Evolutionary conservation across 2,797 vertebrate genomes (phyloP).

Genomic region (Chelon auratus): DNA sequence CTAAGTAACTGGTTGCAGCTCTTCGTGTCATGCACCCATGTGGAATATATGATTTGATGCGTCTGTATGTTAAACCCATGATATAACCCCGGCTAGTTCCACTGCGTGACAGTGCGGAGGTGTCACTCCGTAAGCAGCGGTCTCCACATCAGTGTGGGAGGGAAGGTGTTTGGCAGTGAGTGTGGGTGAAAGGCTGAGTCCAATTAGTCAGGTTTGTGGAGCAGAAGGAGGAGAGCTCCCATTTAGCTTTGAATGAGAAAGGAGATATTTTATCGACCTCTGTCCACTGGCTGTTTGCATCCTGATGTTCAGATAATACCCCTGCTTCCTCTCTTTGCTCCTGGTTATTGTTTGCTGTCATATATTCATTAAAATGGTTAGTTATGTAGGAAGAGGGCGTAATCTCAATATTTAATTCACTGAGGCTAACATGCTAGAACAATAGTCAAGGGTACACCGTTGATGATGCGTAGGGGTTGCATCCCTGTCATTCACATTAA

Average conservation of each 20-base stretch:
- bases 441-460: not conserved
- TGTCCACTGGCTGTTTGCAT: not conserved
- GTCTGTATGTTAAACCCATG: constrained; percentile 37
- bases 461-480: not conserved
- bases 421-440: not conserved
- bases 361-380: constrained; percentile 1
- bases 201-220: constrained; percentile 54
- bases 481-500: not conserved
- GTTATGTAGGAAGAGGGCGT: not conserved
- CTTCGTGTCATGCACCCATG: no score
- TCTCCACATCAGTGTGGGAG: constrained; percentile 22
- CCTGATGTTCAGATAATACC: constrained; percentile 2
- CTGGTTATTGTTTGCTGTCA: not conserved
- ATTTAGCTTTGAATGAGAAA: constrained; percentile 14
- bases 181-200: constrained; percentile 17
- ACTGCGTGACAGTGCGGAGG: constrained; percentile 19
- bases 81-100: constrained; percentile 25
- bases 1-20: no score
- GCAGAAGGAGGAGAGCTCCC: constrained; percentile 38
- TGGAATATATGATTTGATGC: not conserved
- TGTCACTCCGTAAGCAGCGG: constrained; percentile 23
- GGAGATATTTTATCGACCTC: constrained; percentile 27
- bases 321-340: not conserved
- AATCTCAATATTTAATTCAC: not conserved
- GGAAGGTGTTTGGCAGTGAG: constrained; percentile 12